Evolutionary conservation across 2,888 invertebrate genomes (phyloP).

Genomic region (Junonia oenone): DNA sequence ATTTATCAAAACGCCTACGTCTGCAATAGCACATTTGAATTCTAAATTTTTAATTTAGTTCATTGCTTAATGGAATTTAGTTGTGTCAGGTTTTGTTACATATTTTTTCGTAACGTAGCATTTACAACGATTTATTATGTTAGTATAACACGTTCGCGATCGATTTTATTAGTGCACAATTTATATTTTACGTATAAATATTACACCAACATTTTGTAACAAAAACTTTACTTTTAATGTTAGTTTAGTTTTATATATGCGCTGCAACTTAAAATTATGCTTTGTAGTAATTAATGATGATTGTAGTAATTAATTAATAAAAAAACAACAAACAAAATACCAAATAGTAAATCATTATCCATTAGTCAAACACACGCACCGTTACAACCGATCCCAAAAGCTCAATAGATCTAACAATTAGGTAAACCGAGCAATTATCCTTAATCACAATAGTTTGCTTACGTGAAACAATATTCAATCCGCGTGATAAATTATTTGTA

Average conservation of each 20-base stretch:
- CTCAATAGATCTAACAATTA: conserved; percentile 51
- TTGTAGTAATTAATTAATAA: no score
- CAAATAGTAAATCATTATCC: not conserved
- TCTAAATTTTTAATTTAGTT: no score
- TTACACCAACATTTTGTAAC: conserved; percentile 17
- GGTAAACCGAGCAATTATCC: conserved; percentile 60
- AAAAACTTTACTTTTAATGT: not conserved
- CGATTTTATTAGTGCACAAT: no score
- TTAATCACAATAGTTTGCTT: conserved; percentile 62
- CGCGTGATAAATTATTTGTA: not conserved
- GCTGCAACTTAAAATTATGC: conserved; percentile 5
- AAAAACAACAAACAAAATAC: no score
- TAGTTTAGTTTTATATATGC: not conserved
- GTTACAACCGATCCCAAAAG: conserved; percentile 23
- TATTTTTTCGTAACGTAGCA: not conserved
- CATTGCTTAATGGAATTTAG: no score
- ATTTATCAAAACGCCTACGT: no score
- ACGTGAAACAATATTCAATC: conserved; percentile 9
- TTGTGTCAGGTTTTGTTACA: no score
- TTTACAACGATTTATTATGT: not conserved
- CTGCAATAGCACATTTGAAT: no score
- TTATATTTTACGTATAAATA: no score
- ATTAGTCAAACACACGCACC: not conserved
- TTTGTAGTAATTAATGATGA: not conserved
- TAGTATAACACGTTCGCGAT: no score